Evolutionary conservation across 2,888 invertebrate genomes (phyloP).

Genomic region (Eubasilissa splendida): DNA sequence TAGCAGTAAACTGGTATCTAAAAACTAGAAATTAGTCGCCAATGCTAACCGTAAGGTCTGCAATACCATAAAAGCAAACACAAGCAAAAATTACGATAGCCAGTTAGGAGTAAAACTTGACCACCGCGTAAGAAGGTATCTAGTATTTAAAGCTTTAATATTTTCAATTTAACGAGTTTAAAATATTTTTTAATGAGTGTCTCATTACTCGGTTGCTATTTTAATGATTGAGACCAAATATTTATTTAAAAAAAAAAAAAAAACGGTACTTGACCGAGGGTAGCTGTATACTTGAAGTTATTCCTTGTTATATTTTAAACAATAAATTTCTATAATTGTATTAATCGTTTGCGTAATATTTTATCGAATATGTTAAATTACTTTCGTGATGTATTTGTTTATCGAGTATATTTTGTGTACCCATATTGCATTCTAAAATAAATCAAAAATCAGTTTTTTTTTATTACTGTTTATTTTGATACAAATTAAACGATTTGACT

Average conservation of each 20-base stretch:
- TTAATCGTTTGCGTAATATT: too few species aligned
- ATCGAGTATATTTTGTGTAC: too few species aligned
- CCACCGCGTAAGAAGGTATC: constrained; percentile 8
- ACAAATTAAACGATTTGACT: too few species aligned
- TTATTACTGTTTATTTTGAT: too few species aligned
- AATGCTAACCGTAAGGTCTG: constrained; percentile 40
- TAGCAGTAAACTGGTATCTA: constrained; percentile 5
- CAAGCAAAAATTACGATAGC: constrained; percentile 30
- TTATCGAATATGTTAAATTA: too few species aligned
- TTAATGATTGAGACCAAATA: constrained; percentile 5
- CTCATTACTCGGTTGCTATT: not conserved
- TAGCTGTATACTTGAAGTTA: not conserved
- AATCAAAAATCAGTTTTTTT: too few species aligned
- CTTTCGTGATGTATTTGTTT: too few species aligned
- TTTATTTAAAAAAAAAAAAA: constrained; percentile 22
- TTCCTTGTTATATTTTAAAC: too few species aligned
- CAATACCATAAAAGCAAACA: constrained; percentile 35
- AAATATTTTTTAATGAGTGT: not conserved
- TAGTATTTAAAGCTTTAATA: not conserved
- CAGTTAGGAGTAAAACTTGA: not conserved
- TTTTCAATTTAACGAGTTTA: not conserved
- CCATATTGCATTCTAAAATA: too few species aligned
- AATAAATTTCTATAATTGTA: too few species aligned
- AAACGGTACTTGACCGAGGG: constrained; percentile 21
- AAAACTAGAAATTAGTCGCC: constrained; percentile 26